Base-by-base conservation (phyloP, 2,888 invertebrate genomes). In the Mesoligia furuncula region DNA sequence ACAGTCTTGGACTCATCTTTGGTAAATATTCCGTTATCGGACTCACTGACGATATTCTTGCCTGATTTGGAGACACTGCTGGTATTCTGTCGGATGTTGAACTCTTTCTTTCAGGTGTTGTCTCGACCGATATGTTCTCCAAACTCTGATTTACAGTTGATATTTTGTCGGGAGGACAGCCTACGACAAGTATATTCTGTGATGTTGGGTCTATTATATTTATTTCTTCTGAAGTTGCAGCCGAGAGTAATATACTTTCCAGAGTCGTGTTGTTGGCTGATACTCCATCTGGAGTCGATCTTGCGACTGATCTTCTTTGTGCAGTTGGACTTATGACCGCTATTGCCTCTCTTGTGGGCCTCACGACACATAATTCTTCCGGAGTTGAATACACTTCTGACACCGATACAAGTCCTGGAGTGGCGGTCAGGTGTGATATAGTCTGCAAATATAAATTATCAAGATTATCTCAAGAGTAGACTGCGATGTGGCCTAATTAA, bases 371-470 rank as follows among this genome's bases (percentile, higher is more conserved):
- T 27, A 54, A 5, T 62, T 69, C 65, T 51, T 62, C 67, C 9
- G 66, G 13, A n/a, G 67, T 42, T 0, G 71, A 13, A 27, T 87
- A 85, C n/a, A 88, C 73, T 45, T 83, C 83, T 54, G 82, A 89
- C 71, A 93, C 86, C 20, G 88, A 88, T 27, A 93, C 87, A 87
- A 88, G 85, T 79, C 94, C 92, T 67, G 95, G 93, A 76, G 89
- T 85, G 77, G 92, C 90, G 73, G 91, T 91, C 77, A 94, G 88
- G 83, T 92, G 91, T 1, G 94, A 91, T 51, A 94, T 92, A 36
- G 91, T 93, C 96, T 96, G 94, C 75, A 94, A 93, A 77, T 76
- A 42, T 39, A 76, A 68, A 70, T 39, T 0, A 71, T 48, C 2
- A 17, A 1, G 24, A 0, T 68, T 48, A 68, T 36, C 20, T 13